Evolutionary conservation across 2,113 vertebrate species (phyloP).

Genomic region (Callocephalon fimbriatum): DNA sequence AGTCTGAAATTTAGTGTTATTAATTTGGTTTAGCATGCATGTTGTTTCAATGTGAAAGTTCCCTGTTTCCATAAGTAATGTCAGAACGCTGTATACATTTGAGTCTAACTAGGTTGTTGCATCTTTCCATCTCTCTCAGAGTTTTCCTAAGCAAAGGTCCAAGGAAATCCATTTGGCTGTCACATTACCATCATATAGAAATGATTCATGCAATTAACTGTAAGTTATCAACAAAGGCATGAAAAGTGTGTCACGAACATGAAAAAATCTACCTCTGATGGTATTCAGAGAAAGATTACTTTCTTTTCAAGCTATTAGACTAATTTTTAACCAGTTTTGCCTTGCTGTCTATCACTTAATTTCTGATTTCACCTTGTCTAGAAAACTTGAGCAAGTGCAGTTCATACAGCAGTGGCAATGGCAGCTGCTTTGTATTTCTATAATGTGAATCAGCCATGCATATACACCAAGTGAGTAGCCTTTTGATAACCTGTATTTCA

Average conservation of each 20-base stretch:
- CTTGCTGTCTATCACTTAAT: neutral
- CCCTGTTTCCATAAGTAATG: neutral
- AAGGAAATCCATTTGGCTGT: neutral
- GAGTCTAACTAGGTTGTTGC: neutral
- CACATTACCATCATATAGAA: neutral
- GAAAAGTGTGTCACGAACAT: constrained; percentile 17
- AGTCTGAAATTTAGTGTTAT: neutral
- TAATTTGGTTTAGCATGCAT: neutral
- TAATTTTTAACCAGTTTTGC: constrained; percentile 21
- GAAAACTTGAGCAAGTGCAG: neutral
- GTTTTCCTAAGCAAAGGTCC: constrained; percentile 14
- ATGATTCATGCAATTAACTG: constrained; percentile 53
- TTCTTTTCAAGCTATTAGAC: constrained; percentile 46
- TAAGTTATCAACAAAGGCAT: constrained; percentile 22
- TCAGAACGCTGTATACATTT: neutral
- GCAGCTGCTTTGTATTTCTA: neutral
- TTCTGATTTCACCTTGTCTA: neutral
- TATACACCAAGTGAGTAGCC: neutral
- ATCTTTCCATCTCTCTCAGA: neutral
- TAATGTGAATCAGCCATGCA: neutral
- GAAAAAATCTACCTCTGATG: neutral
- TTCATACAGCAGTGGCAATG: neutral
- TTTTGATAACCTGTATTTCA: constrained; percentile 19
- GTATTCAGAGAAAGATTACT: neutral
- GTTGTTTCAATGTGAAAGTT: neutral